These are phyloP conservation scores for Drosophila ustulata DNA, from an alignment of 2,888 invertebrate species.

Conservation along the genomic window DNA sequence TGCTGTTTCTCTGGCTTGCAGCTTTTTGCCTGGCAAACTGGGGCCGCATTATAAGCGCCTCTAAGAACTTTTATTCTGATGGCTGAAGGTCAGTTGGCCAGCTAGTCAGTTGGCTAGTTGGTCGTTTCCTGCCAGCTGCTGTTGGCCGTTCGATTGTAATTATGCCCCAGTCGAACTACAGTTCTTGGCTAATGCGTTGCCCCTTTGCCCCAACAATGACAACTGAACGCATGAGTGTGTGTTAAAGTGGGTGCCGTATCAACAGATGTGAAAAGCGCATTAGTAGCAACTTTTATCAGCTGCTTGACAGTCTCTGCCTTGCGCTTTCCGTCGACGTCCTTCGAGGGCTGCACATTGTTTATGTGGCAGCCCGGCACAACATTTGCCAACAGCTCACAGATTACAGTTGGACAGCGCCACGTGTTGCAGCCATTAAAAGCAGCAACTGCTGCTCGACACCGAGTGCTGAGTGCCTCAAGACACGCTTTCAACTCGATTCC, in stretches of 20 bases:
- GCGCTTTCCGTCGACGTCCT: neutral
- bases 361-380: constrained; percentile 21
- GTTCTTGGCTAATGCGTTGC: constrained; percentile 65
- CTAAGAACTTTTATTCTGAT: constrained; percentile 20
- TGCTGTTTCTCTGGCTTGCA: constrained; percentile 31
- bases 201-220: constrained; percentile 27
- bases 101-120: constrained; percentile 58
- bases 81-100: constrained; percentile 26
- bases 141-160: constrained; percentile 66
- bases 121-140: constrained; percentile 44
- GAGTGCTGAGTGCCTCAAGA: constrained; percentile 9
- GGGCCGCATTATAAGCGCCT: constrained; percentile 24
- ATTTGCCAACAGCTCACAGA: constrained; percentile 14
- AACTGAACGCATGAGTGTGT: constrained; percentile 1
- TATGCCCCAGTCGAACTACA: constrained; percentile 62
- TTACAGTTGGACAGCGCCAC: constrained; percentile 37
- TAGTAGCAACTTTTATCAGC: constrained; percentile 61
- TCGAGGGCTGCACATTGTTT: constrained; percentile 29
- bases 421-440: constrained; percentile 39
- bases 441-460: neutral
- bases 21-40: constrained; percentile 11
- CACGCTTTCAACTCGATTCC: constrained; percentile 2
- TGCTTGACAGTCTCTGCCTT: constrained; percentile 29
- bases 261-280: constrained; percentile 63
- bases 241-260: constrained; percentile 20